A percentile compares a stretch with the other conserved stretches of the same genome.
Conservation (phyloP, 2,888 invertebrate species). For the Argyresthia albistria region DNA sequence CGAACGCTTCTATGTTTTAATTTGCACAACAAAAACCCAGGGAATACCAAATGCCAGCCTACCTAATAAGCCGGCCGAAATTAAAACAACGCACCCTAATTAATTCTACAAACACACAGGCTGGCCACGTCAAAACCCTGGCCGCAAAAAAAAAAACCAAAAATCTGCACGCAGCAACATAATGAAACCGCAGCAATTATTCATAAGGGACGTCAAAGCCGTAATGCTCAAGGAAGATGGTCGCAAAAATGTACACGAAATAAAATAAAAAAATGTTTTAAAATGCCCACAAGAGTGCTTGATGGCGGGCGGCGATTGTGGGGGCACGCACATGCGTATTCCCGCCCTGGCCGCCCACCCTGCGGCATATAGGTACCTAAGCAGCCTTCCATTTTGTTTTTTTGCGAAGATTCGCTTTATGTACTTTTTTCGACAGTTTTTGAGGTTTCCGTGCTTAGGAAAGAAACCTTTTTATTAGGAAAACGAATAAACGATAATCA, state of each 20-base stretch:
- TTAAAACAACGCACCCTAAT: conserved; percentile 46
- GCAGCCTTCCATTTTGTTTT: conserved; percentile 65
- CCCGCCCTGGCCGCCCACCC: conserved; percentile 28
- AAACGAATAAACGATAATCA: background rate
- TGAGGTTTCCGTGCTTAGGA: too few relatives aligned
- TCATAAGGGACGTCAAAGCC: conserved; percentile 25
- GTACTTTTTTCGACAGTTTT: background rate
- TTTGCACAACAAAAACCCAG: conserved; percentile 2
- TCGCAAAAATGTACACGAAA: conserved; percentile 28
- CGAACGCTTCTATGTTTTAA: background rate
- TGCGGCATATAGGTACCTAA: conserved; percentile 47
- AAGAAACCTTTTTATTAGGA: background rate
- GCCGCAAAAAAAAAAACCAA: conserved; percentile 5
- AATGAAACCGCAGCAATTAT: conserved; percentile 25
- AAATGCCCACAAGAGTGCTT: conserved; percentile 19
- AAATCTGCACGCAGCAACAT: conserved; percentile 7
- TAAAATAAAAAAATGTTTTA: conserved; percentile 15
- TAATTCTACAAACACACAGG: conserved; percentile 46
- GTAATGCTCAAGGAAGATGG: conserved; percentile 30
- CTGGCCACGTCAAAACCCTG: conserved; percentile 5
- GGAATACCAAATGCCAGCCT: conserved; percentile 8
- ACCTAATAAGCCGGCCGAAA: conserved; percentile 28
- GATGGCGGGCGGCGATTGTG: conserved; percentile 21
- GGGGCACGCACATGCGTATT: conserved; percentile 62
- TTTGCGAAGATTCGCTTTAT: conserved; percentile 20